Evolutionary conservation across 2,888 invertebrate species (phyloP), one percentile per base, ranked within the genome.

Genomic region (Plebejus anna): DNA sequence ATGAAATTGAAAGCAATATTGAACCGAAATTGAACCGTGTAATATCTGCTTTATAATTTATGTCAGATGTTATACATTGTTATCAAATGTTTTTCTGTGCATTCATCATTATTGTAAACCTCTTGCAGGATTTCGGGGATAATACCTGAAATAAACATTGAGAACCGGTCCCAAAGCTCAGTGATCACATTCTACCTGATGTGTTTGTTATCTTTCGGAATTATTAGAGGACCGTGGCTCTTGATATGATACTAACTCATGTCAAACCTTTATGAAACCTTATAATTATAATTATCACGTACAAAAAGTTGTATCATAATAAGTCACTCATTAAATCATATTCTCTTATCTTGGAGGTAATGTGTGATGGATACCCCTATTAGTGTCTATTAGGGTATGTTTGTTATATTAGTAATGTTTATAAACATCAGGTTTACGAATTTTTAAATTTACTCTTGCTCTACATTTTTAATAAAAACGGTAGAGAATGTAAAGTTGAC

Each of bases 301-400:
- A 66, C 32, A 66, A 66, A 66, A 66, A 66, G 66, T 66, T 66
- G 66, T 66, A 66, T 32, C 32, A 36, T 66, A 66, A 66, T 66
- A 66, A 36, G 66, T 36, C 66, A 66, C 66, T 66, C 66, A 66
- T 66, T 66, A 66, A 66, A 66, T 66, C 13, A 66, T 66, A 66
- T 66, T 66, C 66, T 32, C 32, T 66, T 66, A 66, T 66, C 66
- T 66, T 32, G 11, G 13, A 13, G n/a, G 3, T 59, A 22, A 59
- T 59, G 6, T 66, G 66, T 66, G 36, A 66, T 32, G 66, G 66
- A 66, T 66, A 66, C 36, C 32, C 13, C 32, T 66, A 66, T 66
- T 66, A 66, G 13, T 36, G 32, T 32, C 32, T 66, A 66, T 66
- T 61, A 61, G 28, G 9, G 61, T 61, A 11, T 61, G 61, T 61